Evolutionary conservation across 2,888 invertebrate species (phyloP), one percentile per base, ranked within the genome.

Genomic region (Drosophila glabriapex): DNA sequence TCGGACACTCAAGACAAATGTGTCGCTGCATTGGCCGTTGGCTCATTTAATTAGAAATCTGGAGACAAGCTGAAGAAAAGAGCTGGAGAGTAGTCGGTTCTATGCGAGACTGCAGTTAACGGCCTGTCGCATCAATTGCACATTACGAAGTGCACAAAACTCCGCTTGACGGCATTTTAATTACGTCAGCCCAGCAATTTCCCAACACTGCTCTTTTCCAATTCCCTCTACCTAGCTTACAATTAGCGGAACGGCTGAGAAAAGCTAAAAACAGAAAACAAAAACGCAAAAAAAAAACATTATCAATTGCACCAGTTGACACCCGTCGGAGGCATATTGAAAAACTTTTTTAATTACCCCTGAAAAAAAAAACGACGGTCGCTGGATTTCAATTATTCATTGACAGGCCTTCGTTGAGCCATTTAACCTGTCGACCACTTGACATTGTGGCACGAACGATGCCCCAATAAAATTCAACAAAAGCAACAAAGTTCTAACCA

Each of bases 21-120:
- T 80, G 84, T 73, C 89, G 84, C 82, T 84, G 78, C 78, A 78
- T 78, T 78, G 78, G 78, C 64, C 75, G 64, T 74, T 78, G 76
- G 89, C 82, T 89, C 81, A 84, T 86, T 86, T 86, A 86, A 86
- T 86, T 86, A 86, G 89, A 86, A 80, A 86, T 66, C 80, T 76
- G 71, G 68, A 78, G 86, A 74, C 66, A 64, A 64, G 37, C n/a
- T 31, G 49, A 14, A 56, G 56, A 41, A 28, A 29, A 29, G 37
- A 52, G 46, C 65, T 52, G 56, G 49, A 59, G 22, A 52, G 66
- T 31, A 31, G 31, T 53, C 22, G 52, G 25, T 2, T 58, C 41
- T 56, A 59, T 61, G 63, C 37, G 56, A 52, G 68, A 73, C 68
- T 80, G 86, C 78, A 84, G 78, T 86, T 88, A 85, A 85, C 86